Conservation (phyloP, 2,888 invertebrate species). For the Ceramica pisi region DNA sequence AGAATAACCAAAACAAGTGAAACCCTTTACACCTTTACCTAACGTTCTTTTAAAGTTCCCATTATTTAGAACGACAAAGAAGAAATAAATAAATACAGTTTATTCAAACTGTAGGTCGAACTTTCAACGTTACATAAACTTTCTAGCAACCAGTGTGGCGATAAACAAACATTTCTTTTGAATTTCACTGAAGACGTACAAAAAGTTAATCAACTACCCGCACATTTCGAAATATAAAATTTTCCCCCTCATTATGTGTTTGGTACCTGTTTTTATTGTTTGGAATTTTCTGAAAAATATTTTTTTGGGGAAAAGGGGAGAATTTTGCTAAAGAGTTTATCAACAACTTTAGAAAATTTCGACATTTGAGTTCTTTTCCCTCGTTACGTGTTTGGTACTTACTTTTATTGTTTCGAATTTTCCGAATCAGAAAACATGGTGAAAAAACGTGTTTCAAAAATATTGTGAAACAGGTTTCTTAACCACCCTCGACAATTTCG, state of each 20-base stretch:
- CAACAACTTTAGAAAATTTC: neutral
- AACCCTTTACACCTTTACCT: neutral
- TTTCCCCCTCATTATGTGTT: neutral
- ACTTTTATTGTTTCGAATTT: neutral
- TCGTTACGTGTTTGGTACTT: neutral
- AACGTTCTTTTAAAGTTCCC: neutral
- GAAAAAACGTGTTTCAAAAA: neutral
- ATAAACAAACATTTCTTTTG: conserved; percentile 13
- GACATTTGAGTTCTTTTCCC: neutral
- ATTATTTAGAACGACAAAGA: neutral
- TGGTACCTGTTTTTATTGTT: neutral
- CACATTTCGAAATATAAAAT: neutral
- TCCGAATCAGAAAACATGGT: neutral
- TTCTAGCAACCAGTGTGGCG: neutral
- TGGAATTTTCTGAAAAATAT: neutral
- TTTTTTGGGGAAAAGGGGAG: neutral
- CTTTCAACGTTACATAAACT: neutral
- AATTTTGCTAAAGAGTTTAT: neutral
- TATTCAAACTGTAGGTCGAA: neutral
- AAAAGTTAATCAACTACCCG: neutral
- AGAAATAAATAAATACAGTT: neutral
- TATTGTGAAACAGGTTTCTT: neutral
- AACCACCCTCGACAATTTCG: neutral
- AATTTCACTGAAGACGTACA: neutral
- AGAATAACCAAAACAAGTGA: neutral